Base-by-base conservation (phyloP, 2,113 vertebrate genomes). In the Dryoscopus gambensis region DNA sequence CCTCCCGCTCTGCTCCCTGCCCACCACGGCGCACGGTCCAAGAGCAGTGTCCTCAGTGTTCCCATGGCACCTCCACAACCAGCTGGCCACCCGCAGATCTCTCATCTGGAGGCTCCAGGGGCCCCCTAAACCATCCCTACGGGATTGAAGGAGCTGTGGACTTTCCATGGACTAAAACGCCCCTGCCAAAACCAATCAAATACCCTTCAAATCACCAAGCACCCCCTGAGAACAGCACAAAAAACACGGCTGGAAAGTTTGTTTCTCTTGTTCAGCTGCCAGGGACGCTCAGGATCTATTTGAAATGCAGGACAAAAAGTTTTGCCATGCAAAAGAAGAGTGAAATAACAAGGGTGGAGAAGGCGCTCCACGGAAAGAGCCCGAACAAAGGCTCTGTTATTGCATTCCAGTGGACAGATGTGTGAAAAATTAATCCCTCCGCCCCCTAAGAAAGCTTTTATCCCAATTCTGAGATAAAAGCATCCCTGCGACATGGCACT, bases 381-480 rank as follows among this genome's bases (percentile, higher is more conserved):
- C 90, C 1, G 49, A 94, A 97, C 89, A 96, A 97, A 97, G 93
- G 52, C 64, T 60, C 90, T 13, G 37, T 94, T 96, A 79, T 90
- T 93, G 90, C 89, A 74, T 90, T 96, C 87, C 76, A 47, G 84
- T 9, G 78, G 94, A 95, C 86, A 95, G 93, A 95, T 90, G 94
- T 94, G 94, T 67, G 83, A 93, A 93, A 87, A 94, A 97, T 89
- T 91, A 84, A 92, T 80, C 93, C 94, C 73, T 82, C 91, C 10
- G 2, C 77, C 89, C 92, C 81, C 63, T 91, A 95, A 82, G 94
- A 94, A 97, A 98, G 90, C 89, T 60, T 84, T 97, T 95, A 95
- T 93, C 77, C 89, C 80, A 70, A 6, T 33, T 77, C 57, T 87
- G 93, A 95, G 95, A 97, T 94, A 95, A 97, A 98, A 95, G 97